Conservation (phyloP, 2,888 invertebrate genomes). For the Colletes collaris region DNA sequence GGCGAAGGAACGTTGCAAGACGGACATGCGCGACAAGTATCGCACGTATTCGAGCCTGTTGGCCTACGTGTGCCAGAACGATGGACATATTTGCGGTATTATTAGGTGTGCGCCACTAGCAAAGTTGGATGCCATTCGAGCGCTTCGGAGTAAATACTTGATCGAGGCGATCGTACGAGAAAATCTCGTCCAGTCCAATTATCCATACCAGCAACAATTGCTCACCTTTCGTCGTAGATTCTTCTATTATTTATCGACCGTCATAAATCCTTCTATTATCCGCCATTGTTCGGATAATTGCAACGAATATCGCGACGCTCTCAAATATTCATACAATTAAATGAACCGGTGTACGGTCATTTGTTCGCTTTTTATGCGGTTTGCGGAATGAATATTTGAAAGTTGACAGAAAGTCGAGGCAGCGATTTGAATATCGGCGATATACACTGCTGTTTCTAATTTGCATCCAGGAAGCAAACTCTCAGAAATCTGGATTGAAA, state of each 20-base stretch:
- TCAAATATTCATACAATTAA: background rate
- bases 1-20: constrained; percentile 61
- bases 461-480: too few species aligned
- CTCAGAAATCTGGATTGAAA: too few species aligned
- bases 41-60: constrained; percentile 39
- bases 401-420: background rate
- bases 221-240: background rate
- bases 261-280: background rate
- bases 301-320: background rate
- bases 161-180: background rate
- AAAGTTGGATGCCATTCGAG: background rate
- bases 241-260: background rate
- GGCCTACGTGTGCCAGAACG: constrained; percentile 41
- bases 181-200: too few species aligned
- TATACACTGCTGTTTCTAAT: background rate
- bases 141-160: background rate
- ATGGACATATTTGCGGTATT: constrained; percentile 66
- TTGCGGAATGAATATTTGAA: too few species aligned
- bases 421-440: background rate
- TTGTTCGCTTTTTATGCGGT: background rate
- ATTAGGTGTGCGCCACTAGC: constrained; percentile 54
- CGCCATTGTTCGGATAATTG: background rate
- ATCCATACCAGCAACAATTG: background rate
- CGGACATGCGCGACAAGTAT: constrained; percentile 69
- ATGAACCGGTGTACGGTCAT: background rate